Conservation (phyloP, 30 jellyfish, hydroid and myxozoan genomes). For the Aurelia sp. region DNA sequence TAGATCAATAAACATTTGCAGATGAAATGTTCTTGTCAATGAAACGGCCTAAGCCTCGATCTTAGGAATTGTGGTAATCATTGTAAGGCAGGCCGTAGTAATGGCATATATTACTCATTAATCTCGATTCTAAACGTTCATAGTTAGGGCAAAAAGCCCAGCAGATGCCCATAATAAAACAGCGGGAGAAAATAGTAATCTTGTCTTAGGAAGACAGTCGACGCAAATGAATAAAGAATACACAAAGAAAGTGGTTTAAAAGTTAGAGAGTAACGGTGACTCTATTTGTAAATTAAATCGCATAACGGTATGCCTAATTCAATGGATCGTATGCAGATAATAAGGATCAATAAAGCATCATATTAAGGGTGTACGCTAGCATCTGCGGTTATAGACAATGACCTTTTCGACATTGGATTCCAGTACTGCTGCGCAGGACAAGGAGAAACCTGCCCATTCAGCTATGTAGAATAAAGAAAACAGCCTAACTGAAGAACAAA, state of each 20-base stretch:
- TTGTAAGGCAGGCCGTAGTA: no score
- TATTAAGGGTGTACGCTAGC: slow-evolving; percentile 36
- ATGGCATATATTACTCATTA: no score
- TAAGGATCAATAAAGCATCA: slow-evolving; percentile 26
- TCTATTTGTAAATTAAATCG: slow-evolving; percentile 41
- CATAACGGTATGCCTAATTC: slow-evolving; percentile 48
- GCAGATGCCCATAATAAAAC: slow-evolving; percentile 25
- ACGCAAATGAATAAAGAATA: slow-evolving; percentile 55
- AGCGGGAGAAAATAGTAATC: slow-evolving; percentile 28
- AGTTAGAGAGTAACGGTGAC: slow-evolving; percentile 54
- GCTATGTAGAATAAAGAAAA: slow-evolving; percentile 29
- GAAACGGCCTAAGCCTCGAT: no score
- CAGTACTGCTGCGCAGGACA: slow-evolving; percentile 52
- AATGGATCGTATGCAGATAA: slow-evolving; percentile 19
- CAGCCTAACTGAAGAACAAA: slow-evolving; percentile 1
- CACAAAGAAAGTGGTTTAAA: slow-evolving; percentile 26
- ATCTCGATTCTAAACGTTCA: background rate
- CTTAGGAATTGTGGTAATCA: no score
- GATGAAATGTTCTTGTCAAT: no score
- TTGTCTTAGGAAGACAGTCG: slow-evolving; percentile 39
- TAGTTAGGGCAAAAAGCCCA: slow-evolving; percentile 9
- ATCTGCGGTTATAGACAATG: slow-evolving; percentile 42
- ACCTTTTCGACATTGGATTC: slow-evolving; percentile 7
- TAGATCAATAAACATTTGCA: no score
- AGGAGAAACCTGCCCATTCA: slow-evolving; percentile 23